Base-by-base conservation (phyloP, 2,888 invertebrate species). In the Danaus chrysippus region DNA sequence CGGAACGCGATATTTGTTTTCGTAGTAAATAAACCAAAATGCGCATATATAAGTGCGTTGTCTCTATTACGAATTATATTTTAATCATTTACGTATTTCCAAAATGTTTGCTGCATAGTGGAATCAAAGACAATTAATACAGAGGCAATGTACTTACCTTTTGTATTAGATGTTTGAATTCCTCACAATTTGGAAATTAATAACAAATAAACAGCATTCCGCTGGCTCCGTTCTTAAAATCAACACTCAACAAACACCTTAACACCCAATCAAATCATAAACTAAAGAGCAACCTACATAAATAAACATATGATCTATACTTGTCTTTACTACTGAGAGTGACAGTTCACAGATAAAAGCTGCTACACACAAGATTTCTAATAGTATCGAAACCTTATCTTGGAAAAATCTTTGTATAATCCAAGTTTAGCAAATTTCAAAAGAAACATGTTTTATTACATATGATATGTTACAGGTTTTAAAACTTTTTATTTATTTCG, bases 161-260 rank as follows among this genome's bases (percentile, higher is more conserved):
- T 68, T 61, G 65, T 70, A 70, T 73, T 71, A 74, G 73, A 76
- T 72, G 77, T 76, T 81, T 78, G 74, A 77, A 76, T 74, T 70
- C 78, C 71, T 76, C 84, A 86, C 85, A 81, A 80, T 78, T 82
- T 81, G 83, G 72, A 79, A 84, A 83, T 81, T 79, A 83, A 82
- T 77, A 86, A 87, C 81, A 86, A 49, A 78, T 81, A 85, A 87
- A 88, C 86, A 86, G 86, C 89, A 90, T 89, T 87, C 84, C 89
- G 83, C 83, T 77, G 84, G 79, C 83, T 82, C 82, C 77, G 82
- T 81, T 81, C 81, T 84, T 78, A 80, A 77, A 82, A 79, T 82
- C 82, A 84, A 84, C 79, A 83, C 78, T 80, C 78, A 83, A 84
- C 83, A 86, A 86, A 87, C 86, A 85, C 83, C 81, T 81, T 81